A percentile compares a stretch with the other conserved stretches of the same genome.
Conservation (phyloP, 2,797 vertebrate genomes). For the Rousettus madagascariensis region DNA sequence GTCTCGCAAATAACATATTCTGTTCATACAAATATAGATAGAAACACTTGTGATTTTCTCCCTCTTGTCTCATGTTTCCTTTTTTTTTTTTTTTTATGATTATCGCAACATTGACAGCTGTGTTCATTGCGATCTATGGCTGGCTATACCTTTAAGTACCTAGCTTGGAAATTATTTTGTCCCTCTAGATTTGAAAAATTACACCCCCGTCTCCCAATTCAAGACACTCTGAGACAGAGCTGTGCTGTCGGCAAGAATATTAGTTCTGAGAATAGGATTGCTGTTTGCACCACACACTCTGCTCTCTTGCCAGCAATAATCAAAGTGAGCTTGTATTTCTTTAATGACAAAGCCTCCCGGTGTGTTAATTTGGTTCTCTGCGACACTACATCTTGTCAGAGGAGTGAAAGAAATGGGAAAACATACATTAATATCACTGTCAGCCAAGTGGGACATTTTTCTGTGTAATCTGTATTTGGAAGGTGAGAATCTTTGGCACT, state of each 20-base stretch:
- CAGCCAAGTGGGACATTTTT: slow-evolving; percentile 58
- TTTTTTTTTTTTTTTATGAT: slow-evolving; percentile 60
- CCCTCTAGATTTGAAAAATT: slow-evolving; percentile 81
- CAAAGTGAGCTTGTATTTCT: slow-evolving; percentile 81
- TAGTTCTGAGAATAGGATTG: slow-evolving; percentile 79
- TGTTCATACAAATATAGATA: slow-evolving; percentile 45
- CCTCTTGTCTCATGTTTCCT: slow-evolving; percentile 15
- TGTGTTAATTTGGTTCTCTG: slow-evolving; percentile 82
- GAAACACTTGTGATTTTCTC: slow-evolving; percentile 65
- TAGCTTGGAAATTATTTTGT: slow-evolving; percentile 80
- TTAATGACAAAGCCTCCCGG: slow-evolving; percentile 83
- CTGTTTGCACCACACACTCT: slow-evolving; percentile 72
- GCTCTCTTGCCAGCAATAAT: slow-evolving; percentile 82
- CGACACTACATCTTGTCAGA: slow-evolving; percentile 80
- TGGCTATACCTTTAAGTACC: slow-evolving; percentile 81
- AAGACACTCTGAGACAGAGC: slow-evolving; percentile 74
- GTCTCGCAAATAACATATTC: slow-evolving; percentile 53
- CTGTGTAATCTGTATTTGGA: slow-evolving; percentile 35
- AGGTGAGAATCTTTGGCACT: slow-evolving; percentile 51
- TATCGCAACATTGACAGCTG: slow-evolving; percentile 72
- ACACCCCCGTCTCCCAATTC: slow-evolving; percentile 78
- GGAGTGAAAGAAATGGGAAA: slow-evolving; percentile 74
- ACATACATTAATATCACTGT: slow-evolving; percentile 69
- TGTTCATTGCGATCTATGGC: slow-evolving; percentile 77
- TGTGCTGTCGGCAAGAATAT: slow-evolving; percentile 79